Conservation (phyloP, 2,888 invertebrate genomes). For the Brachyptera risi region DNA sequence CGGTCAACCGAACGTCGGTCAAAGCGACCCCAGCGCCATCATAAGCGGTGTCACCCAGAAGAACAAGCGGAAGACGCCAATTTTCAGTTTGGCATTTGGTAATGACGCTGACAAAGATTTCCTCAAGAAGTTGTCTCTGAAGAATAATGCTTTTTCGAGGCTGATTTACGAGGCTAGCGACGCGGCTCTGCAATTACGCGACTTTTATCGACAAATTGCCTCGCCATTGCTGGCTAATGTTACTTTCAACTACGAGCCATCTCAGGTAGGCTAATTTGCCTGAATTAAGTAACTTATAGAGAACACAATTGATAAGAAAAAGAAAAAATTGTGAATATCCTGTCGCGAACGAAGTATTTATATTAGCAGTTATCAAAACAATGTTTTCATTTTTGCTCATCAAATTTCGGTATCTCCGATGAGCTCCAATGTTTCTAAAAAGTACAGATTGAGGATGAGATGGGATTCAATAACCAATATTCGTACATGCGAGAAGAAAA, state of each 20-base stretch:
- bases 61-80: slow-evolving; percentile 47
- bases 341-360: too few species aligned
- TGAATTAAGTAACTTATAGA: too few species aligned
- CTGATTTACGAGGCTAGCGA: slow-evolving; percentile 69
- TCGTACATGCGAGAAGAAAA: too few species aligned
- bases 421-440: too few species aligned
- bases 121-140: slow-evolving; percentile 59
- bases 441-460: too few species aligned
- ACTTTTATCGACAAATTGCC: slow-evolving; percentile 65
- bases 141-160: slow-evolving; percentile 63
- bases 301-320: too few species aligned
- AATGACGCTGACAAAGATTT: slow-evolving; percentile 62
- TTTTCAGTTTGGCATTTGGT: slow-evolving; percentile 69
- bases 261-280: slow-evolving; percentile 51
- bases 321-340: too few species aligned
- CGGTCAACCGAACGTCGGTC: slow-evolving; percentile 63
- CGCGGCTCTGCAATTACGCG: slow-evolving; percentile 60
- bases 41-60: slow-evolving; percentile 50
- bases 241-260: slow-evolving; percentile 57
- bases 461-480: too few species aligned
- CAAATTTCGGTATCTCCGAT: too few species aligned
- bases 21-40: slow-evolving; percentile 51
- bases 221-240: slow-evolving; percentile 64
- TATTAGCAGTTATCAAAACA: too few species aligned
- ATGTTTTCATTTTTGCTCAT: too few species aligned